Evolutionary conservation across 2,113 vertebrate genomes (phyloP), one percentile per base, ranked within the genome.

Genomic region (Oxyura jamaicensis): DNA sequence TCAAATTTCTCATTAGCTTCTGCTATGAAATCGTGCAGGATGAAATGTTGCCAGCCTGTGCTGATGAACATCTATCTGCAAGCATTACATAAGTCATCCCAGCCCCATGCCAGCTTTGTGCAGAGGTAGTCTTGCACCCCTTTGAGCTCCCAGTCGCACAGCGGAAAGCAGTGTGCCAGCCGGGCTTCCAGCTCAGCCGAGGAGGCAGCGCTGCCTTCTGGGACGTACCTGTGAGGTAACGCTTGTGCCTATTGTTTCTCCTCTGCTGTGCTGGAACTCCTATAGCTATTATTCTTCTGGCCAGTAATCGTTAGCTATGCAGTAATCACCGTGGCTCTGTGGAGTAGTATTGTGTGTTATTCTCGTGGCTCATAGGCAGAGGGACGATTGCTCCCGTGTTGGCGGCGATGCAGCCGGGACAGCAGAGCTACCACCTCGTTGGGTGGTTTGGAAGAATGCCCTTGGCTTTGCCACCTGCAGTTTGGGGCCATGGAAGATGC

Each of bases 1-100:
- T 75, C 91, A 83, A 81, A 83, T 86, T 59, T 94, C 88, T 93
- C 65, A 67, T 86, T 83, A 90, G 46, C 69, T 83, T 71, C 39
- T 83, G 39, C 60, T 65, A 4, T 58, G 36, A 62, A 72, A n/a
- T 81, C 78, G 29, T 80, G 59, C 68, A 79, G 86, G 88, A 95
- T 94, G 58, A 94, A 91, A 83, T 83, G 88, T 5, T 84, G 89
- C 82, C 94, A 96, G 68, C 68, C 85, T 84, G 69, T 28, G 14
- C 65, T 88, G 92, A 72, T 59, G 58, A 87, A 28, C 68, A 66
- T 31, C 85, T 92, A 9, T 67, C 82, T 86, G 78, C 74, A 87
- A 73, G 48, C 1, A 1, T 90, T 94, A 69, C 29, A 52, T 87
- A 91, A 93, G 74, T 80, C 44, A 50, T 87, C 31, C 44, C 71